Percentiles rank a stretch among this genome's conserved stretches.
Evolutionary conservation across 2,888 invertebrate species (phyloP).

Genomic region (Ashinkailepas kermadecensis): DNA sequence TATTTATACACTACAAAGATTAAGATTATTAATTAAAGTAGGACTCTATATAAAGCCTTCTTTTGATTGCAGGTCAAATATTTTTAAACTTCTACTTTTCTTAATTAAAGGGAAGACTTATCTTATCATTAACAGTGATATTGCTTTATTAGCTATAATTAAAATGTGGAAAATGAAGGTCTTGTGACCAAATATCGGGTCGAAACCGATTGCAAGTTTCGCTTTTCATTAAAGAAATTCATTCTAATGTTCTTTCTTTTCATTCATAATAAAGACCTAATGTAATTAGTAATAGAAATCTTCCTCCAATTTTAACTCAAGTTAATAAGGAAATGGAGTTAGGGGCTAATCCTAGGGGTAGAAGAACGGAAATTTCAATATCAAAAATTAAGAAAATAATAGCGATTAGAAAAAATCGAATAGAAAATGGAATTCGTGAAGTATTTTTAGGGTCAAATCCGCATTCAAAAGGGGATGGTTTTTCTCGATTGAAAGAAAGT

Average conservation of each 20-base stretch:
- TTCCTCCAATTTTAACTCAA: constrained; percentile 39
- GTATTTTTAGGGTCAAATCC: constrained; percentile 52
- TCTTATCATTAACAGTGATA: constrained; percentile 59
- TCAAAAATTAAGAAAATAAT: constrained; percentile 66
- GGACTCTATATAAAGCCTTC: constrained; percentile 59
- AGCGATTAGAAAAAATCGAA: constrained; percentile 58
- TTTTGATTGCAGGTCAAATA: constrained; percentile 38
- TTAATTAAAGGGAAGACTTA: constrained; percentile 53
- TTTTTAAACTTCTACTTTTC: constrained; percentile 44
- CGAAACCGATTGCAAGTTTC: constrained; percentile 50
- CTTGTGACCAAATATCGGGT: constrained; percentile 44
- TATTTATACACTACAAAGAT: constrained; percentile 57
- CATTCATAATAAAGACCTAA: constrained; percentile 50
- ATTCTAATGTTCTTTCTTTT: constrained; percentile 55
- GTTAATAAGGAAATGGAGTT: constrained; percentile 39
- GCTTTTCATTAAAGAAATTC: constrained; percentile 46
- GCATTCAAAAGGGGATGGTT: constrained; percentile 57
- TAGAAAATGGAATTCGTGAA: constrained; percentile 50
- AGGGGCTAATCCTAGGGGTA: constrained; percentile 50
- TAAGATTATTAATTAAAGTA: constrained; percentile 49
- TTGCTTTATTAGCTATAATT: constrained; percentile 55
- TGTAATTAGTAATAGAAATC: constrained; percentile 50
- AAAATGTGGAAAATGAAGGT: constrained; percentile 49
- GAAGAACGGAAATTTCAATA: constrained; percentile 58
- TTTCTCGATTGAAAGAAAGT: constrained; percentile 53